phyloP scores from a whole-genome alignment of 1,140 invertebrate species.

The Drosophila grimshawi region DNA sequence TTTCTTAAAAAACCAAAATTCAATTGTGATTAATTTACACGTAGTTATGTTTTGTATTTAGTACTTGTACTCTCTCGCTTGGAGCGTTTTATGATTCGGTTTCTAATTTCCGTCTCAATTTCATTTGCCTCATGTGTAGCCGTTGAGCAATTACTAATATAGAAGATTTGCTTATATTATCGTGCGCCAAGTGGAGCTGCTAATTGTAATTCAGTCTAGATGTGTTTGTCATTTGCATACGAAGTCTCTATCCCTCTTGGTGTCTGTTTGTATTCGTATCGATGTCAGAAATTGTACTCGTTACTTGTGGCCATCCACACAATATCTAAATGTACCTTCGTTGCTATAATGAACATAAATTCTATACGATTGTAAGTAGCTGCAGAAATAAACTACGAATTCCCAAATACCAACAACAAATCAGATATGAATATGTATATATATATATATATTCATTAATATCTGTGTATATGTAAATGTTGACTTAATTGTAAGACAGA shows the following conservation, averaged over 20 bases:
- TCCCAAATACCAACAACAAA: neutral
- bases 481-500: constrained; percentile 73
- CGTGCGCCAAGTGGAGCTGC: constrained; percentile 24
- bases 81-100: constrained; percentile 22
- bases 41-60: constrained; percentile 74
- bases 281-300: constrained; percentile 35
- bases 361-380: constrained; percentile 29
- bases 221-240: constrained; percentile 59
- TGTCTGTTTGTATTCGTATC: constrained; percentile 40
- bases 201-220: constrained; percentile 57
- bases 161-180: constrained; percentile 28
- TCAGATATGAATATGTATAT: constrained; percentile 25
- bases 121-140: constrained; percentile 16
- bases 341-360: constrained; percentile 11
- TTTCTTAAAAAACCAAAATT: constrained; percentile 56
- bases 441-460: constrained; percentile 20
- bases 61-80: constrained; percentile 40
- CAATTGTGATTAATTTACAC: constrained; percentile 79
- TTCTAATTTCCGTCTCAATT: constrained; percentile 9
- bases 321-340: constrained; percentile 50
- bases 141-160: constrained; percentile 19
- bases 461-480: constrained; percentile 75
- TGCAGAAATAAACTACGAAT: constrained; percentile 12
- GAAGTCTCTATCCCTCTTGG: constrained; percentile 34
- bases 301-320: constrained; percentile 33